A percentile compares a stretch with the other conserved stretches of the same genome.
Evolutionary conservation across 2,888 invertebrate genomes (phyloP).

Genomic region (Microplitis manilae): DNA sequence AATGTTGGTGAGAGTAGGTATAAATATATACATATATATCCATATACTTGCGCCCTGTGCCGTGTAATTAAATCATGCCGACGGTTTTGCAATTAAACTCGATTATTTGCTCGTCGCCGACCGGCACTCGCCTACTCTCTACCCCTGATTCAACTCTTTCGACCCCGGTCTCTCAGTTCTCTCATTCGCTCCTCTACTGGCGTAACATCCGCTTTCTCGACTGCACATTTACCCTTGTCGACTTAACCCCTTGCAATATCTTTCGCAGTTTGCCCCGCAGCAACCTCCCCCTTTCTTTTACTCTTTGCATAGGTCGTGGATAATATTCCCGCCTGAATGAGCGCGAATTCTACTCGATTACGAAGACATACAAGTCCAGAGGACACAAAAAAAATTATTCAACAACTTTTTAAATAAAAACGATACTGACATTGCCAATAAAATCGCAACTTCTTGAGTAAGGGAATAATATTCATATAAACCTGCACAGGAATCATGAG

Average conservation of each 20-base stretch:
- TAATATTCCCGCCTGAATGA: conserved; percentile 60
- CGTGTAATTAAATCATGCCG: conserved; percentile 72
- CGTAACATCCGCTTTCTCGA: conserved; percentile 37
- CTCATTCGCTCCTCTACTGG: conserved; percentile 50
- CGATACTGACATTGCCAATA: too few species aligned
- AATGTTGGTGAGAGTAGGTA: neutral
- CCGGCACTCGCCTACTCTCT: conserved; percentile 51
- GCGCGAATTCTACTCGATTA: conserved; percentile 50
- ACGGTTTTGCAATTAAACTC: conserved; percentile 72
- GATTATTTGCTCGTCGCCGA: conserved; percentile 70
- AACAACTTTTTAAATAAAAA: neutral
- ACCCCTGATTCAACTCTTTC: conserved; percentile 69
- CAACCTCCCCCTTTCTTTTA: conserved; percentile 39
- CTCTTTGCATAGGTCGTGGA: conserved; percentile 39
- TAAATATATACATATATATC: conserved; percentile 22
- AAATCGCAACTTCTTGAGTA: too few species aligned
- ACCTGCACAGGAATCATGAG: too few species aligned
- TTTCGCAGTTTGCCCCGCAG: conserved; percentile 55
- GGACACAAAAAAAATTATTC: conserved; percentile 40
- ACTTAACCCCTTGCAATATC: conserved; percentile 53
- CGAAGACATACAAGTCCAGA: conserved; percentile 58
- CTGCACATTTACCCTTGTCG: conserved; percentile 38
- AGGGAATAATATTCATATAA: too few species aligned
- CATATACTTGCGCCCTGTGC: conserved; percentile 55
- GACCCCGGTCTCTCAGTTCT: conserved; percentile 46